Evolutionary conservation across 2,113 vertebrate genomes (phyloP).

Genomic region (Ageneiosus marmoratus): DNA sequence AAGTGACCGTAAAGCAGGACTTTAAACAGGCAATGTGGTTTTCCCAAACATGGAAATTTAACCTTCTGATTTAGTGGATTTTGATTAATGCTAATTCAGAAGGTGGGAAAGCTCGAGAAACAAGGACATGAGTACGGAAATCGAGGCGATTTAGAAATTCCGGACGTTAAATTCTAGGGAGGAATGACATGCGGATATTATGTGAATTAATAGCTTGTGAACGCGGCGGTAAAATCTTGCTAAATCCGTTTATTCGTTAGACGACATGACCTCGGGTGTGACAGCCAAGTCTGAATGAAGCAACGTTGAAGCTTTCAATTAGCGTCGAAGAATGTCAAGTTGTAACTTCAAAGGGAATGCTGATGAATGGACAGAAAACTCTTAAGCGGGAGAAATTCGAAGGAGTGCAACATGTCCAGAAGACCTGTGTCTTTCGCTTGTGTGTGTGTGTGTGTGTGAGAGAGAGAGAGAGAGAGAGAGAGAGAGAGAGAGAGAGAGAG

Average conservation of each 20-base stretch:
- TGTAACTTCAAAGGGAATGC: conserved; percentile 63
- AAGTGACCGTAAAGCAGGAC: conserved; percentile 8
- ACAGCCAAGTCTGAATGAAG: neutral
- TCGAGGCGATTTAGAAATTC: neutral
- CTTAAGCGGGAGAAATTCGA: conserved; percentile 37
- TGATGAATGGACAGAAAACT: conserved; percentile 58
- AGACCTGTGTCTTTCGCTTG: neutral
- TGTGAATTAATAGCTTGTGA: neutral
- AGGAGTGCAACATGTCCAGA: conserved; percentile 37
- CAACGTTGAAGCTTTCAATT: neutral
- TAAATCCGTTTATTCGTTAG: neutral
- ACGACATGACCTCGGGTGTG: neutral
- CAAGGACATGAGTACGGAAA: neutral
- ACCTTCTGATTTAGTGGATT: neutral
- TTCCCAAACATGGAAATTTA: neutral
- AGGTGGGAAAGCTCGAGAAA: too few species aligned
- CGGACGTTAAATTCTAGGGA: too few species aligned
- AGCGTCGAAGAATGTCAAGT: neutral
- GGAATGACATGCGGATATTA: too few species aligned
- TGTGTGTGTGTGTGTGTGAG: neutral
- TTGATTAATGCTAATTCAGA: too few species aligned
- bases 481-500: neutral
- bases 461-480: neutral
- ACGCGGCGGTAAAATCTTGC: neutral
- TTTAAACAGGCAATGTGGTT: conserved; percentile 12